Evolutionary conservation across 2,888 invertebrate genomes (phyloP).

Genomic region (Caenorhabditis plicata): DNA sequence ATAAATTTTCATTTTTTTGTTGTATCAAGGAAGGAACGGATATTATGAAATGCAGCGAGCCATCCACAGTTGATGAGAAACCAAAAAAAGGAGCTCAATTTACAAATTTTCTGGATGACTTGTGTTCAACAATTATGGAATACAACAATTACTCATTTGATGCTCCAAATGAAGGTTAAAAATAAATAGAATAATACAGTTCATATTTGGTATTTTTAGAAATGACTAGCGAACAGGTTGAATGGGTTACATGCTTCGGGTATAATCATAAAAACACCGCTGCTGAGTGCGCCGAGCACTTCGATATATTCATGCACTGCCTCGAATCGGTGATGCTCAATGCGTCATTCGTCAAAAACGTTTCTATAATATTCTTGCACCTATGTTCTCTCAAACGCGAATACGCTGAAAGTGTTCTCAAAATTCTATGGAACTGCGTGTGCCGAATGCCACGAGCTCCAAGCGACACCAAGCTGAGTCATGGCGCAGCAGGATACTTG

Average conservation of each 20-base stretch:
- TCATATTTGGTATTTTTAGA: too few species aligned
- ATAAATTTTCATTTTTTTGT: too few species aligned
- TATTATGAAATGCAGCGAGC: too few species aligned
- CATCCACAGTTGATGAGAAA: slow-evolving; percentile 4
- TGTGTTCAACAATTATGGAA: slow-evolving; percentile 14
- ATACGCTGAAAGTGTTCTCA: slow-evolving; percentile 36
- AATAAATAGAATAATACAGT: too few species aligned
- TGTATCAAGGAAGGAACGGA: too few species aligned
- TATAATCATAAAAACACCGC: too few species aligned
- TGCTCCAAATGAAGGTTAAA: too few species aligned
- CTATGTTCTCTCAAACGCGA: slow-evolving; percentile 44
- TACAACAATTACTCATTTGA: too few species aligned
- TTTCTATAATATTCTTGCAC: slow-evolving; percentile 59
- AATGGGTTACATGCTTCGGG: too few species aligned
- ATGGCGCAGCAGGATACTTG: slow-evolving; percentile 57
- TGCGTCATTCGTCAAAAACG: slow-evolving; percentile 43
- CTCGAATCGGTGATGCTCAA: slow-evolving; percentile 51
- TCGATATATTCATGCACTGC: slow-evolving; percentile 33
- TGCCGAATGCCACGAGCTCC: slow-evolving; percentile 45
- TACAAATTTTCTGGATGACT: slow-evolving; percentile 12
- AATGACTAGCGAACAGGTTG: too few species aligned
- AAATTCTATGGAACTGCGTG: slow-evolving; percentile 50
- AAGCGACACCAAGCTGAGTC: slow-evolving; percentile 53
- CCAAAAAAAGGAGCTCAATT: slow-evolving; percentile 13
- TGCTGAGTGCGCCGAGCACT: slow-evolving; percentile 23